Evolutionary conservation across 2,113 vertebrate species (phyloP).

Genomic region (Sclerurus mexicanus): DNA sequence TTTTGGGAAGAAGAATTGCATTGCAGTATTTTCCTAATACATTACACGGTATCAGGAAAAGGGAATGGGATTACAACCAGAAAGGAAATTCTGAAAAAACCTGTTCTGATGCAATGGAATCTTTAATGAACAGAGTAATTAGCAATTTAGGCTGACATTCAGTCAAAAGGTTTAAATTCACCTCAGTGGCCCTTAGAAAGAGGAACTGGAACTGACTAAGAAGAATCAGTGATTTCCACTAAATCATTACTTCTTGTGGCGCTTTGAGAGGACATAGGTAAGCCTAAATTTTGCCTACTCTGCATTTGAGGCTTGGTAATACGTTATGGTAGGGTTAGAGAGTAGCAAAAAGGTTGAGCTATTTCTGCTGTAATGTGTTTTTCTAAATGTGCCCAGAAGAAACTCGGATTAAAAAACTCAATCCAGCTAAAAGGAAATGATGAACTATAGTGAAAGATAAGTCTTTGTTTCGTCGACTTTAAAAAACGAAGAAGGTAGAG

Average conservation of each 20-base stretch:
- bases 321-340: neutral
- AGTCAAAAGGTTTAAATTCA: neutral
- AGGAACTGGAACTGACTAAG: neutral
- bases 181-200: neutral
- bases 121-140: neutral
- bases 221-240: neutral
- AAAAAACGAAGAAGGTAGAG: slow-evolving; percentile 2
- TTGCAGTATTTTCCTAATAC: neutral
- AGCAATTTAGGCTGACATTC: neutral
- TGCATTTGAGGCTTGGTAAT: neutral
- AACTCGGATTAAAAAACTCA: neutral
- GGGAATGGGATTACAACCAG: neutral
- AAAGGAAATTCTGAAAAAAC: neutral
- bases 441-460: neutral
- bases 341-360: neutral
- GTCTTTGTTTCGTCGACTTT: neutral
- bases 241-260: neutral
- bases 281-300: neutral
- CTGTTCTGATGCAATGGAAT: neutral
- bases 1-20: neutral
- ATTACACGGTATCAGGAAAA: neutral
- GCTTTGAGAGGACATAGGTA: neutral
- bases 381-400: neutral
- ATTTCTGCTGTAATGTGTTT: neutral
- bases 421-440: neutral